These are phyloP conservation scores for Holothuria leucospilota DNA, from an alignment of 53 echinoderm and acorn worm genomes.

Conservation along the genomic window DNA sequence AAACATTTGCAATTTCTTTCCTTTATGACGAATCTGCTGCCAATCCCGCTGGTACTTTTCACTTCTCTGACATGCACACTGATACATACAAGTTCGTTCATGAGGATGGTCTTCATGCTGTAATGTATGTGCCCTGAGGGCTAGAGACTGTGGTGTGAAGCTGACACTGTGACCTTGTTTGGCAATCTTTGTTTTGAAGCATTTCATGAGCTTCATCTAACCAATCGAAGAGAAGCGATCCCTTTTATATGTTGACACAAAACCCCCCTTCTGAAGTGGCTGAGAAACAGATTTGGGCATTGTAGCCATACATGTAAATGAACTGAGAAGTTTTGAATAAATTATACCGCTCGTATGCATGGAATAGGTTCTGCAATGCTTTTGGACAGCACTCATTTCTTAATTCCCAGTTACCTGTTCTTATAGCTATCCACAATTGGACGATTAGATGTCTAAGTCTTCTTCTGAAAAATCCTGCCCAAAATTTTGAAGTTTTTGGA, in stretches of 20 bases:
- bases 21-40: constrained; percentile 51
- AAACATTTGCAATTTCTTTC: constrained; percentile 62
- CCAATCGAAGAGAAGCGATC: constrained; percentile 60
- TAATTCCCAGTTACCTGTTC: constrained; percentile 60
- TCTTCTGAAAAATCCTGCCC: constrained; percentile 62
- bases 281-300: constrained; percentile 47
- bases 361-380: constrained; percentile 65
- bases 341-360: constrained; percentile 73
- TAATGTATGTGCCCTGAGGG: constrained; percentile 44
- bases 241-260: constrained; percentile 67
- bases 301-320: constrained; percentile 55
- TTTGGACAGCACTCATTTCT: constrained; percentile 59
- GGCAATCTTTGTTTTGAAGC: constrained; percentile 72
- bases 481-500: constrained; percentile 73
- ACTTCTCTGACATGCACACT: constrained; percentile 10
- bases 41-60: constrained; percentile 50
- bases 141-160: constrained; percentile 23
- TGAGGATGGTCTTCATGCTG: constrained; percentile 49
- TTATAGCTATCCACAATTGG: constrained; percentile 58
- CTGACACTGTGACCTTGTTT: constrained; percentile 43
- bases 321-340: constrained; percentile 64
- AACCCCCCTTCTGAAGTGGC: constrained; percentile 61
- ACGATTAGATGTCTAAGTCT: constrained; percentile 63
- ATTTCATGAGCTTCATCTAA: constrained; percentile 74
- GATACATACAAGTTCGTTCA: constrained; percentile 51